Conservation (phyloP, 2,113 vertebrate species). For the Neodon shergylaensis region DNA sequence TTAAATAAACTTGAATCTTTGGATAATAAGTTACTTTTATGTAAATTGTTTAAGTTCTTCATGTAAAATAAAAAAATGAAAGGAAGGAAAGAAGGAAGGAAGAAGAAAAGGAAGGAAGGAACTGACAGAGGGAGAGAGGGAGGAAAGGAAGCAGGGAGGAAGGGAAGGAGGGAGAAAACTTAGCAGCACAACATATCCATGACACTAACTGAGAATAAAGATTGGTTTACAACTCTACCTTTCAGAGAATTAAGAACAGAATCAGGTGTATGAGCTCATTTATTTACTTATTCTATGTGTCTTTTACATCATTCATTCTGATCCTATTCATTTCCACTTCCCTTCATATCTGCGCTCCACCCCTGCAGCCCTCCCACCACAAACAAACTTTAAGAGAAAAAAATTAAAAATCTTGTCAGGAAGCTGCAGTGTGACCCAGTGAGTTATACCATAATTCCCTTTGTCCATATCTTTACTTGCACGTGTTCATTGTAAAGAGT, state of each 20-base stretch:
- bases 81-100: neutral
- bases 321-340: too few species aligned
- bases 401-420: neutral
- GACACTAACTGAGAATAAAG: neutral
- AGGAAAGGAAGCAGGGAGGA: accelerated
- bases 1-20: neutral
- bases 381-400: too few species aligned
- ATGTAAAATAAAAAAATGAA: neutral
- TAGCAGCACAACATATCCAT: neutral
- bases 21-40: neutral
- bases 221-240: neutral
- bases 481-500: neutral
- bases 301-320: too few species aligned
- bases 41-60: neutral
- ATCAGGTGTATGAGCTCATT: neutral
- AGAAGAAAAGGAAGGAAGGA: neutral
- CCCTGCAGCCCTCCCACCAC: too few species aligned
- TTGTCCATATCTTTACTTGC: neutral
- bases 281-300: too few species aligned
- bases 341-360: too few species aligned
- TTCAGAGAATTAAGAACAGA: neutral
- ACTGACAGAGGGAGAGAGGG: neutral
- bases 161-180: neutral
- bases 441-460: neutral
- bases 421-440: neutral